Conservation (phyloP, 2,888 invertebrate genomes). For the Minunthozetes semirufus region DNA sequence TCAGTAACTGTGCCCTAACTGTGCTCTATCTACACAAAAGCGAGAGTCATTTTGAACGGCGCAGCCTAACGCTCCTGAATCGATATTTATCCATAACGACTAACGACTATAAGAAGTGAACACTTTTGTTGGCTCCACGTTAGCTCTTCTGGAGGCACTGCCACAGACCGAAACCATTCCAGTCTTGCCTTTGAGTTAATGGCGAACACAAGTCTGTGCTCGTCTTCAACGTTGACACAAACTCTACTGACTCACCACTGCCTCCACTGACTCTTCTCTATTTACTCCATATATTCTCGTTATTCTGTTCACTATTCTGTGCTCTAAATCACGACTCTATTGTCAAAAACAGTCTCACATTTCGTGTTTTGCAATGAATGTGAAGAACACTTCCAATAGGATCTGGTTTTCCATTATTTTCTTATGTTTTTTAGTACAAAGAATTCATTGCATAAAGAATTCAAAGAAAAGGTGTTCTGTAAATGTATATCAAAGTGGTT, state of each 20-base stretch:
- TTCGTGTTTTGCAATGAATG: neutral
- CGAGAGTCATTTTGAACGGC: conserved; percentile 29
- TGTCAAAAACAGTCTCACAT: neutral
- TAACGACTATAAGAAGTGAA: conserved; percentile 21
- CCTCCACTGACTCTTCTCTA: neutral
- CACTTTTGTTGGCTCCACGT: conserved; percentile 6
- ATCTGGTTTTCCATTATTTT: neutral
- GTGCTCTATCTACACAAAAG: conserved; percentile 1
- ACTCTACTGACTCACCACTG: neutral
- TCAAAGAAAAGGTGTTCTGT: conserved; percentile 28
- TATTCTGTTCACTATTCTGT: neutral
- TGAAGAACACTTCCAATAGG: neutral
- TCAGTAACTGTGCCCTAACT: neutral
- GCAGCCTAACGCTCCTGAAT: conserved; percentile 27
- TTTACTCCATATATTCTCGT: neutral
- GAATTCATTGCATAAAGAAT: neutral
- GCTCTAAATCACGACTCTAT: neutral
- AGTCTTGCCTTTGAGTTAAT: neutral
- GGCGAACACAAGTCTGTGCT: neutral
- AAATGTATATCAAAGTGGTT: conserved; percentile 33
- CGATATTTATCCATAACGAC: conserved; percentile 28
- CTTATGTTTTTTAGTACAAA: neutral
- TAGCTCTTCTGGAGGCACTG: neutral
- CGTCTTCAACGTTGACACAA: neutral
- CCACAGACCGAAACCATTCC: neutral